Evolutionary conservation across 2,113 vertebrate species (phyloP), one percentile per base, ranked within the genome.

Genomic region (Brachyhypopomus gauderio): DNA sequence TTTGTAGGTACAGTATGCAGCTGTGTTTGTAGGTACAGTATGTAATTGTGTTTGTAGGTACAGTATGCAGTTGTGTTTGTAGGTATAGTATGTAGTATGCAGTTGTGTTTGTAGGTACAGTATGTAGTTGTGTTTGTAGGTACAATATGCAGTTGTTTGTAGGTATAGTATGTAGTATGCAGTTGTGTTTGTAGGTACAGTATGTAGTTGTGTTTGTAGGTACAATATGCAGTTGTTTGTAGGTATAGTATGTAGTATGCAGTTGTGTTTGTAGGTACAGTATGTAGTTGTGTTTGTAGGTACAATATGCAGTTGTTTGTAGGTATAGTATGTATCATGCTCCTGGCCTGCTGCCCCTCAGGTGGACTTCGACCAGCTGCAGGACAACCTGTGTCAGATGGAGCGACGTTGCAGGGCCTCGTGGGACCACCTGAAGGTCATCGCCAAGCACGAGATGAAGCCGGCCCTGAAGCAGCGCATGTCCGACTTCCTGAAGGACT

Each of bases 321-420:
- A 30, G 30, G 23, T 77, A 45, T 3, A 77, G 41, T 30, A 41
- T 14, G 2, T 23, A 41, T 5, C 7, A 12, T 9, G 4, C 6
- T 48, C 20, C 11, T 27, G 19, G 36, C 20, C 11, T 56, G 36
- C 58, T 62, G 20, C 20, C 74, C 25, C 17, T 78, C 89, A 99
- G 97, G 95, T 98, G 90, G 97, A 99, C 89, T 99, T 98, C 90
- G 96, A 99, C 88, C 97, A 99, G 80, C 96, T 99, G 78, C 96
- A 98, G 87, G 97, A 99, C 88, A 99, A 96, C 90, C 91, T 99
- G 84, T 91, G 92, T 89, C 97, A 99, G 92, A 96, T 99, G 96
- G 97, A 99, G 88, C 94, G 93, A 85, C 89, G 97, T 79, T 99
- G 97, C 94, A 98, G 96, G 92, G 97, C 97, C 89, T 99, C 97